Percentiles rank a stretch among this genome's conserved stretches.
Evolutionary conservation across 2,797 vertebrate genomes (phyloP).

Genomic region (Petrocephalus sullivani): DNA sequence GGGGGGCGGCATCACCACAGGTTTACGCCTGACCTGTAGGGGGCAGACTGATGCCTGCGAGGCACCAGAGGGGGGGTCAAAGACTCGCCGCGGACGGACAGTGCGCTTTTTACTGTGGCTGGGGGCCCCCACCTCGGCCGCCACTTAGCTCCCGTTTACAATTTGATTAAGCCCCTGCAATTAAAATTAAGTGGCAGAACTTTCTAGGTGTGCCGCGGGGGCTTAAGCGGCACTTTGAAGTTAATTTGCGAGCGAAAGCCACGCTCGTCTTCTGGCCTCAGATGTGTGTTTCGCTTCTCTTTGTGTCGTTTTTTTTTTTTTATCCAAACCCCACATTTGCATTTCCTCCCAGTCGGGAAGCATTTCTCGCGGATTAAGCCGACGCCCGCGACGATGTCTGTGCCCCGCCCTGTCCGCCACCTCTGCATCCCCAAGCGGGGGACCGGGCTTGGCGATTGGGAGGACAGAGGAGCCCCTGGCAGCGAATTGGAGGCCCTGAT

Average conservation of each 20-base stretch:
- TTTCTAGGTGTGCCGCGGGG: not conserved
- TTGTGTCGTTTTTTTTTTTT: not conserved
- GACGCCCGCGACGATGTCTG: not conserved
- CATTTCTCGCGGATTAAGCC: not conserved
- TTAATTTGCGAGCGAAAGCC: not conserved
- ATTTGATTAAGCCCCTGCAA: not conserved
- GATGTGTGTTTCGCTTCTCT: not conserved
- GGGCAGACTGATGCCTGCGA: not conserved
- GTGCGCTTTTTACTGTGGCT: not conserved
- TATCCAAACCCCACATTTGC: not conserved
- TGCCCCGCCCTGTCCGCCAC: not conserved
- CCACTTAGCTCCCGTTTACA: not conserved
- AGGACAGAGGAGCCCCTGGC: not conserved
- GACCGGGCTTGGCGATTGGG: no score
- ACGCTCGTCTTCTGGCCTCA: not conserved
- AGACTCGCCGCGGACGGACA: not conserved
- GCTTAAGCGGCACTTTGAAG: not conserved
- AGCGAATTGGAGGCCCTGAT: not conserved
- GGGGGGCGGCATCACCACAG: not conserved
- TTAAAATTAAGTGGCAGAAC: not conserved
- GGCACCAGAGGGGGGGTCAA: not conserved
- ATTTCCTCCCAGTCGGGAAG: constrained; percentile 10
- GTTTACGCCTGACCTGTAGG: not conserved
- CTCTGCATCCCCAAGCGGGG: not conserved
- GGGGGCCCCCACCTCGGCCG: not conserved